Conservation (phyloP, 2,113 vertebrate genomes). For the Acanthochromis polyacanthus region DNA sequence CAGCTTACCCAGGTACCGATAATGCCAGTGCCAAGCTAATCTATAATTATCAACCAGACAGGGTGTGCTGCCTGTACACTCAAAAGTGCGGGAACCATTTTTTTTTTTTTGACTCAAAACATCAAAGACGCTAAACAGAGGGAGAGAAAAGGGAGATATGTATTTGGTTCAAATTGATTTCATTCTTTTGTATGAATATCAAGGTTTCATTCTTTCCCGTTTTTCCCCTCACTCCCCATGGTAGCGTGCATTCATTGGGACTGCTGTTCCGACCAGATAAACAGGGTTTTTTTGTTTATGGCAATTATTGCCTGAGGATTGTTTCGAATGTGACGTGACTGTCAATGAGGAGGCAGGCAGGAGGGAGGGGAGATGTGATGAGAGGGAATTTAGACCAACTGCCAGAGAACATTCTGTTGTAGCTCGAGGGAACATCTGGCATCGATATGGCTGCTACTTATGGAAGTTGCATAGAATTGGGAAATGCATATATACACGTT, state of each 20-base stretch:
- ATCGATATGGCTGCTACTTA: constrained; percentile 53
- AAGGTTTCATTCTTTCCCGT: constrained; percentile 73
- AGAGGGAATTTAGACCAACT: constrained; percentile 67
- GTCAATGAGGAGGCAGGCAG: constrained; percentile 76
- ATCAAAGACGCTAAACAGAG: constrained; percentile 62
- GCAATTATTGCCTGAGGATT: constrained; percentile 87
- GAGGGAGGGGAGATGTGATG: constrained; percentile 54
- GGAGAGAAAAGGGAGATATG: constrained; percentile 56
- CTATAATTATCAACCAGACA: constrained; percentile 74
- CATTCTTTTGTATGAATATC: constrained; percentile 82
- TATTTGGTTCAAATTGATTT: constrained; percentile 81
- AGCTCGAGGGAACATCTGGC: constrained; percentile 67
- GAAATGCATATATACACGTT: constrained; percentile 32
- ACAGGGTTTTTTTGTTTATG: constrained; percentile 82
- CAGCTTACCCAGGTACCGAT: constrained; percentile 68
- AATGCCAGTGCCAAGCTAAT: constrained; percentile 70
- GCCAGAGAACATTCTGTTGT: constrained; percentile 56
- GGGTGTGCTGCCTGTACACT: constrained; percentile 47
- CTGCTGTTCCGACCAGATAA: constrained; percentile 85
- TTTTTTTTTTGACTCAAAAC: constrained; percentile 58
- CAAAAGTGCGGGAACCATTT: constrained; percentile 56
- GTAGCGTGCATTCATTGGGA: constrained; percentile 75
- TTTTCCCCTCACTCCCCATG: constrained; percentile 61
- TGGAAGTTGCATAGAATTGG: constrained; percentile 34
- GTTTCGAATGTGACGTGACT: constrained; percentile 82